Evolutionary conservation across 2,113 vertebrate genomes (phyloP), one percentile per base, ranked within the genome.

Genomic region (Semnornis frantzii): DNA sequence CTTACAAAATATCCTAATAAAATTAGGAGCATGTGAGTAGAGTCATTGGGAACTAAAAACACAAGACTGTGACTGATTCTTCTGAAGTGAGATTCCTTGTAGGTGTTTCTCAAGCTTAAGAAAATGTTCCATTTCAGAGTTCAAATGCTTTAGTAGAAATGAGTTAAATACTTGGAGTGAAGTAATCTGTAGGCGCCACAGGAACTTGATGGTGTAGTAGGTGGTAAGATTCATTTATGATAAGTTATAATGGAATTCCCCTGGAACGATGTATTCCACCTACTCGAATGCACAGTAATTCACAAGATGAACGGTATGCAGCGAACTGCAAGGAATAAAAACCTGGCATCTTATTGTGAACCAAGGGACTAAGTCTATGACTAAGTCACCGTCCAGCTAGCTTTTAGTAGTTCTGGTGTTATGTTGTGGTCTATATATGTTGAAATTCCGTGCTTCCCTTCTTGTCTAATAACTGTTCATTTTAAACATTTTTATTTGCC

Each of bases 161-260:
- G 6, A 59, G 27, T 87, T 69, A 59, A 92, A 78, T 70, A 57
- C 46, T 82, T 76, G 46, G 21, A 33, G 64, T 42, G 65, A 83
- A 63, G 30, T 57, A n/a, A 82, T 85, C 57, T 21, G 87, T 91
- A 85, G 78, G 85, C 37, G 20, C 52, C 85, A 86, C 54, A 88
- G 82, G 77, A 93, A 93, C 82, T 75, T 71, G 58, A 57, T 81
- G 81, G 15, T 90, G 33, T 78, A 54, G 85, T 83, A 78, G 90
- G 93, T 81, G 65, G 65, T 34, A 52, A 78, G 74, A 92, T 92
- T 92, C 6, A 73, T 78, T 94, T 89, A 77, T 88, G 64, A 10
- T 71, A 75, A 91, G 24, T 91, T 96, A 42, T 70, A 64, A 64
- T 90, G 89, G 89, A 95, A 90, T 96, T 93, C 52, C 73, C 93